phyloP scores from a whole-genome alignment of 1,140 invertebrate genomes.

The Lepidostoma basale region DNA sequence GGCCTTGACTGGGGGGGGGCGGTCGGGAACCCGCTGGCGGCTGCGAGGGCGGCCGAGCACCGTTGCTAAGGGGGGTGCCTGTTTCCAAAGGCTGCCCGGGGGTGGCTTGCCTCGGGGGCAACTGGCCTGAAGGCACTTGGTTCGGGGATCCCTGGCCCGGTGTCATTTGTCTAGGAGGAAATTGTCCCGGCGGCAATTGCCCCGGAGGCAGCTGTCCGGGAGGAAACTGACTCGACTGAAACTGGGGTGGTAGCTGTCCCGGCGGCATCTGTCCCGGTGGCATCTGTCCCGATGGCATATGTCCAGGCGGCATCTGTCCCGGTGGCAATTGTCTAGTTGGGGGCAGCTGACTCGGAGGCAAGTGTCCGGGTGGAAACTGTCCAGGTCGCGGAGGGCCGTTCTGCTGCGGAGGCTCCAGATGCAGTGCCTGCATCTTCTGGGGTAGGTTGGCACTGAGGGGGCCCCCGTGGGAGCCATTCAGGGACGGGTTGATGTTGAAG shows the following conservation, averaged over 20 bases:
- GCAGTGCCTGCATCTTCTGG: slow-evolving; percentile 58
- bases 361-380: slow-evolving; percentile 25
- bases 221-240: not conserved
- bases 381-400: slow-evolving; percentile 33
- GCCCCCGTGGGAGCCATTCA: slow-evolving; percentile 50
- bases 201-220: not conserved
- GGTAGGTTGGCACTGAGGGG: slow-evolving; percentile 50
- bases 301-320: not conserved
- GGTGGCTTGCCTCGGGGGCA: slow-evolving; percentile 32
- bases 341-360: slow-evolving; percentile 28
- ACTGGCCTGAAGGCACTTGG: not conserved
- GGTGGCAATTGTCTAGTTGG: slow-evolving; percentile 10
- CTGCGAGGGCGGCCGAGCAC: too few species aligned
- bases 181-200: not conserved
- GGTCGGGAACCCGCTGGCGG: not conserved
- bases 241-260: slow-evolving; percentile 7
- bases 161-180: not conserved
- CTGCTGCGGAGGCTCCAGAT: slow-evolving; percentile 49
- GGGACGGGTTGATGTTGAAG: slow-evolving; percentile 54
- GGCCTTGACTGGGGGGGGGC: not conserved
- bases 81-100: slow-evolving; percentile 46
- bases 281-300: not conserved
- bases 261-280: slow-evolving; percentile 1
- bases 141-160: not conserved
- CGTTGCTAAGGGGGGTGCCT: too few species aligned